Evolutionary conservation across 2,113 vertebrate genomes (phyloP), one percentile per base, ranked within the genome.

Genomic region (Puffinus mauretanicus): DNA sequence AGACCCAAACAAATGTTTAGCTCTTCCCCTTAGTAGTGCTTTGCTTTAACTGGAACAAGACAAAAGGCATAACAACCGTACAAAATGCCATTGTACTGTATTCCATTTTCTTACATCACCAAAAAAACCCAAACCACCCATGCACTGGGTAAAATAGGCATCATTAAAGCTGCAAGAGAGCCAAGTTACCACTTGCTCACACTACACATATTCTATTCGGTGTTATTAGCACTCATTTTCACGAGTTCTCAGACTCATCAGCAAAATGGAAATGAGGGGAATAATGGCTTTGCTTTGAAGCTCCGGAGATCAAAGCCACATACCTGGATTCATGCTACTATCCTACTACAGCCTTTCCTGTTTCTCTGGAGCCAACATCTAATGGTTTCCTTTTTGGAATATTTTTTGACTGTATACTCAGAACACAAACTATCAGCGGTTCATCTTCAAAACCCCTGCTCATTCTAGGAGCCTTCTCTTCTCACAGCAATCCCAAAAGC

Each of bases 231-330:
- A 72, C 78, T 80, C 71, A 62, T 60, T 94, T 92, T 83, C 82
- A 86, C 11, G 12, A 92, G 87, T 90, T 95, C 93, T 93, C 88
- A 92, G 87, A 58, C 84, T 93, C 90, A 69, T 85, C 90, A 95
- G 69, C 89, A 52, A 90, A 82, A 97, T 96, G 93, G 82, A 97
- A 97, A 96, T 88, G n/a, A 92, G 55, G 29, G 75, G 64, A 88
- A 82, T 85, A 84, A 85, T 51, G 58, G 55, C 36, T 77, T 72
- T 14, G 47, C 94, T 96, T 96, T 97, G 96, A 97, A 96, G 91
- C 30, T 82, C 9, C 9, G 0, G 10, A 96, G 82, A 96, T 95
- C 93, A 97, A 96, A 96, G 96, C 55, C 55, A 44, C 58, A 27
- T 96, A 95, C 85, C 88, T 96, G 76, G n/a, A 95, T 70, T 88